These are phyloP conservation scores for Penaeus chinensis DNA, from an alignment of 1,140 invertebrate species.

Conservation along the genomic window DNA sequence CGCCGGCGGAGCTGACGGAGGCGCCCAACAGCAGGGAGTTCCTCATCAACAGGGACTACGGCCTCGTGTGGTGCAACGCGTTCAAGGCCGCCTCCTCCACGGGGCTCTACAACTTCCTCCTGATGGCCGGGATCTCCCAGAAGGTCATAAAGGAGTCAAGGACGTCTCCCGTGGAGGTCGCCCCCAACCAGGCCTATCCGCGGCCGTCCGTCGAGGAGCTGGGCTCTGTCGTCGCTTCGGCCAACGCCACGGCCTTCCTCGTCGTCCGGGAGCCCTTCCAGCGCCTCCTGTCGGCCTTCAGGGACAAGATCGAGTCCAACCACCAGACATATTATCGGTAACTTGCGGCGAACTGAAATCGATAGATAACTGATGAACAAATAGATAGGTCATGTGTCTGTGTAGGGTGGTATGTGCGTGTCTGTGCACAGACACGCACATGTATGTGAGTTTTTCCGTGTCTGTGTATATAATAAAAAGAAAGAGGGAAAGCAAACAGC, in stretches of 20 bases:
- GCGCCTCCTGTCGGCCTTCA: slow-evolving; percentile 71
- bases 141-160: slow-evolving; percentile 62
- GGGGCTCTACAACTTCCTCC: slow-evolving; percentile 82
- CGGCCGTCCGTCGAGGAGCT: slow-evolving; percentile 22
- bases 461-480: too few species aligned
- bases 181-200: background rate
- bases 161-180: slow-evolving; percentile 6
- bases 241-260: slow-evolving; percentile 65
- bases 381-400: too few species aligned
- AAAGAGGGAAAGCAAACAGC: too few species aligned
- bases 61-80: slow-evolving; percentile 86
- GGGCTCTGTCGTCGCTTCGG: slow-evolving; percentile 62
- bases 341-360: too few species aligned
- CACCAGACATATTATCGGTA: too few species aligned
- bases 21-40: slow-evolving; percentile 73
- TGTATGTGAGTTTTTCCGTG: too few species aligned
- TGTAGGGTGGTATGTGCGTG: too few species aligned
- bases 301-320: slow-evolving; percentile 70
- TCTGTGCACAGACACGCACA: too few species aligned
- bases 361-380: too few species aligned
- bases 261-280: slow-evolving; percentile 72
- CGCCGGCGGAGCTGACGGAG: background rate
- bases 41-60: slow-evolving; percentile 81
- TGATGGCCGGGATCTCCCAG: slow-evolving; percentile 70
- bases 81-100: slow-evolving; percentile 88